Conservation (phyloP, 2,113 vertebrate species). For the Terrapene triunguis region DNA sequence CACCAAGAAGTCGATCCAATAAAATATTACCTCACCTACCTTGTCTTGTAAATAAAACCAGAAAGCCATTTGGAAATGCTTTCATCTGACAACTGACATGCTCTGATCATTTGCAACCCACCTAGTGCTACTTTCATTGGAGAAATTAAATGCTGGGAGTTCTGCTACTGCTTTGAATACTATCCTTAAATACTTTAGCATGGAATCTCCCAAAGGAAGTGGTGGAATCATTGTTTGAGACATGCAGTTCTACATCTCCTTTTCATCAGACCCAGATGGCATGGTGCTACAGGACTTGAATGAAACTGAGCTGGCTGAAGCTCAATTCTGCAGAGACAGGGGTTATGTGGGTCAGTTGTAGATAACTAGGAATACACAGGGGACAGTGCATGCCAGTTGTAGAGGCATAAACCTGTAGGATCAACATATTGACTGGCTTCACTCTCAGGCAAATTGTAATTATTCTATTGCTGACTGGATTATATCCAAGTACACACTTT, state of each 20-base stretch:
- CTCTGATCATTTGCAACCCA: conserved; percentile 76
- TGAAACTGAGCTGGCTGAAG: neutral
- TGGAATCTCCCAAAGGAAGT: conserved; percentile 43
- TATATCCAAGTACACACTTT: neutral
- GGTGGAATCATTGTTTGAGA: conserved; percentile 7
- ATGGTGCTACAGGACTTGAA: neutral
- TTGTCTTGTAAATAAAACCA: conserved; percentile 71
- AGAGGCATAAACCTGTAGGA: neutral
- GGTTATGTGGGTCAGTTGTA: neutral
- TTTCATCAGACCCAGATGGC: neutral
- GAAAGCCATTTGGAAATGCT: conserved; percentile 75
- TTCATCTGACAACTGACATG: conserved; percentile 77
- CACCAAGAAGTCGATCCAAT: neutral
- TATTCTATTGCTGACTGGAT: neutral
- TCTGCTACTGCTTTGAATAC: conserved; percentile 72
- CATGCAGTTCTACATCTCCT: neutral
- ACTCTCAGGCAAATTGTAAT: neutral
- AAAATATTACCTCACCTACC: neutral
- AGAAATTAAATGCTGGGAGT: conserved; percentile 74
- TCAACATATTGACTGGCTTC: neutral
- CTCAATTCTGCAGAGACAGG: neutral
- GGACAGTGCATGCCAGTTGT: neutral
- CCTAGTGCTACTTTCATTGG: conserved; percentile 74
- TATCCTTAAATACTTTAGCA: conserved; percentile 69
- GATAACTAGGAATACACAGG: neutral